These are phyloP conservation scores for Dicerorhinus sumatrensis DNA, from an alignment of 2,113 vertebrate genomes.

Conservation along the genomic window DNA sequence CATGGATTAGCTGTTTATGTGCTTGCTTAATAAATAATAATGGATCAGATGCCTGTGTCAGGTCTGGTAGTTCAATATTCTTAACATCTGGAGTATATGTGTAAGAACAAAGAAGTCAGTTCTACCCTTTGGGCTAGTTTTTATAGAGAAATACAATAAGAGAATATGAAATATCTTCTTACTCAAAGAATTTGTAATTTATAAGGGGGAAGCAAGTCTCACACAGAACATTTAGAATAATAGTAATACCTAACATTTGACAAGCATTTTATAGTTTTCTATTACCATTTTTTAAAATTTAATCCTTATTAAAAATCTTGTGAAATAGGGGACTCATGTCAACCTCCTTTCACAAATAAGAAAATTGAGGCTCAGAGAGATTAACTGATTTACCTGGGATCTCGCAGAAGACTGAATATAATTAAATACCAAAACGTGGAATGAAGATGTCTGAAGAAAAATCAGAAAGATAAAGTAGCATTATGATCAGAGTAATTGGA, in stretches of 20 bases:
- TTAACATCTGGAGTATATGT: neutral
- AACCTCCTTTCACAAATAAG: conserved; percentile 7
- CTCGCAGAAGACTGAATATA: neutral
- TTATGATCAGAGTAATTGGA: neutral
- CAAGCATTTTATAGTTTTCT: conserved; percentile 34
- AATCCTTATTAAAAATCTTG: conserved; percentile 12
- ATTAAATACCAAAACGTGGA: neutral
- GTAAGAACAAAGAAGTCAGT: neutral
- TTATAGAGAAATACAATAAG: neutral
- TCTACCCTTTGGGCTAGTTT: neutral
- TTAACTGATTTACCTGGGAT: neutral
- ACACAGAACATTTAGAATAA: neutral
- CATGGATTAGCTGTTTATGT: neutral
- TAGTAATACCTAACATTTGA: neutral
- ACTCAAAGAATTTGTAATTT: conserved; percentile 35
- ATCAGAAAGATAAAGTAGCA: neutral
- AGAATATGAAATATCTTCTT: neutral
- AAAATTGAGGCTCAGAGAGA: conserved; percentile 24
- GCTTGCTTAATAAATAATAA: conserved; percentile 48
- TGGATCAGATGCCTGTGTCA: neutral
- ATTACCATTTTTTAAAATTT: neutral
- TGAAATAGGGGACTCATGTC: neutral
- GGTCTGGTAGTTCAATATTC: neutral
- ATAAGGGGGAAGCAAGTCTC: neutral
- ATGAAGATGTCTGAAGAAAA: neutral